A percentile compares a stretch with the other conserved stretches of the same genome.
Evolutionary conservation across 92 coral and sea anemone species (phyloP).

Genomic region (Palythoa caribaeorum): DNA sequence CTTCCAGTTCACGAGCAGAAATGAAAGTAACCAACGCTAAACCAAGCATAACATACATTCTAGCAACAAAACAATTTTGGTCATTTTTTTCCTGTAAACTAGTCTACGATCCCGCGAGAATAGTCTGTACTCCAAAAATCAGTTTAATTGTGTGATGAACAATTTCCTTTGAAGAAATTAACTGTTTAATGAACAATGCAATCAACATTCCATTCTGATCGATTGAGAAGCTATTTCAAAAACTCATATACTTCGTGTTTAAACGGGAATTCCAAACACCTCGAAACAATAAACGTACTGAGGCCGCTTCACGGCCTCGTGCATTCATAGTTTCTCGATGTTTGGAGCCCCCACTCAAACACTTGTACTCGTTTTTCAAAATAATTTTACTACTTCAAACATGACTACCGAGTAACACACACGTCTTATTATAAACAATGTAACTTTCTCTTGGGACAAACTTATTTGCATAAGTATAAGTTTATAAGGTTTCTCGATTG

Average conservation of each 20-base stretch:
- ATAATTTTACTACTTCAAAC: too few relatives aligned
- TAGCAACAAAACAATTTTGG: background rate
- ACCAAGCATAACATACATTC: constrained; percentile 5
- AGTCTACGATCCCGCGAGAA: background rate
- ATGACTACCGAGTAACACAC: too few relatives aligned
- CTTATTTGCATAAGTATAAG: too few relatives aligned
- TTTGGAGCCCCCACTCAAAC: constrained; percentile 10
- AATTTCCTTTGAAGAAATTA: background rate
- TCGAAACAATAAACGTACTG: constrained; percentile 18
- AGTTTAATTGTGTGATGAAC: background rate
- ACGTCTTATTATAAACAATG: too few relatives aligned
- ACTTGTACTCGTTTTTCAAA: too few relatives aligned
- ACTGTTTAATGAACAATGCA: background rate
- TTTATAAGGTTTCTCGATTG: too few relatives aligned
- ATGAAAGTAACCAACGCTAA: constrained; percentile 11
- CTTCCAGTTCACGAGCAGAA: constrained; percentile 8
- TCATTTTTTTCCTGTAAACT: background rate
- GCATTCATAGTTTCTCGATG: constrained; percentile 18
- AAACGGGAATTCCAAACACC: constrained; percentile 37
- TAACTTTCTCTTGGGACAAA: background rate
- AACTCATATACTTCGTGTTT: constrained; percentile 37
- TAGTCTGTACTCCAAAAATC: background rate
- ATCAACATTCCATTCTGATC: background rate
- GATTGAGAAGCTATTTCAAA: background rate
- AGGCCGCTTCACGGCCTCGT: background rate